Evolutionary conservation across 2,888 invertebrate genomes (phyloP), one percentile per base, ranked within the genome.

Genomic region (Seira ritae): DNA sequence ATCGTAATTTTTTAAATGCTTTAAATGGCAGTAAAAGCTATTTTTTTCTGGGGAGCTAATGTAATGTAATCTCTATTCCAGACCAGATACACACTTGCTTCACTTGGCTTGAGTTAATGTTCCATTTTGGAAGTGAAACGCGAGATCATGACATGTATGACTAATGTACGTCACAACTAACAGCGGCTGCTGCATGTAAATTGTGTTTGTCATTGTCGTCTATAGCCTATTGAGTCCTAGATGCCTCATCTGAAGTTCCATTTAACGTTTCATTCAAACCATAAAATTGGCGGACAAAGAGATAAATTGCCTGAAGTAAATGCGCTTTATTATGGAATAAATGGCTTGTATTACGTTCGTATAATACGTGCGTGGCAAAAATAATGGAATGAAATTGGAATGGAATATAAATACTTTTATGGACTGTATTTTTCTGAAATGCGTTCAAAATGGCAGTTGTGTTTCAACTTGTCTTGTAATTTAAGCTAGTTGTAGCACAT

Each of bases 1-100:
- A n/a, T n/a, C n/a, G n/a, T n/a, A n/a, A n/a, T n/a, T n/a, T n/a
- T 31, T 31, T 2, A 31, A 31, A 31, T 31, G 31, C 31, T 31
- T 31, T 4, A 31, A 31, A 31, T 31, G 31, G 31, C 2, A 4
- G 31, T 31, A 31, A 31, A 31, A 31, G 8, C 2, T 31, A 2
- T 31, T 31, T 31, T 31, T 31, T 31, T 4, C 2, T 31, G 31
- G 3, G 31, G 31, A 2, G 31, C 12, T 17, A 55, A 55, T 55
- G 55, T 55, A 55, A 55, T 55, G 55, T 55, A 55, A 55, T 55
- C 55, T 55, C 55, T 55, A 55, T 55, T 55, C 55, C 55, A 55
- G 55, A 55, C 15, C 6, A 55, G 55, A 12, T 31, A 31, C 2
- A 31, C 31, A 31, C n/a, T n/a, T n/a, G n/a, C n/a, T n/a, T n/a